Evolutionary conservation across 1,140 invertebrate genomes (phyloP).

Genomic region (Aradophagus sp.): DNA sequence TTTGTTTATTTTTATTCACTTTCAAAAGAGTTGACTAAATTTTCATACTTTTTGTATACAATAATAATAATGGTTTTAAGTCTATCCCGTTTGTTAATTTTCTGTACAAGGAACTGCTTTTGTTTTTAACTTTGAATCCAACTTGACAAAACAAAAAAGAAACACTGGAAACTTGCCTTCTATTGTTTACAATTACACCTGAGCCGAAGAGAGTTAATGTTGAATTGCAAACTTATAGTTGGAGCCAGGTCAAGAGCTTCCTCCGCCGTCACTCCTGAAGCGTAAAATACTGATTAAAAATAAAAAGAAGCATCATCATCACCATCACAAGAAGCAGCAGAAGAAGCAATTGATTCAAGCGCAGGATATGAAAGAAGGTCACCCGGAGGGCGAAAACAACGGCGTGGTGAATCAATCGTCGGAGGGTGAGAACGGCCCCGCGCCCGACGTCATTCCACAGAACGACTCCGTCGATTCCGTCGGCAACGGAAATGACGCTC

Average conservation of each 20-base stretch:
- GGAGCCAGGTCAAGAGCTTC: slow-evolving; percentile 85
- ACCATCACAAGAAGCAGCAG: slow-evolving; percentile 79
- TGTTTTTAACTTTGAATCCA: too few relatives aligned
- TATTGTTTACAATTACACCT: too few relatives aligned
- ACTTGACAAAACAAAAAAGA: too few relatives aligned
- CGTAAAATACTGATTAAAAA: slow-evolving; percentile 98
- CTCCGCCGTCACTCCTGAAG: slow-evolving; percentile 88
- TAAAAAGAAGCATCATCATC: slow-evolving; percentile 96
- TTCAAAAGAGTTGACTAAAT: too few relatives aligned
- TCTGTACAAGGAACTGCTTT: too few relatives aligned
- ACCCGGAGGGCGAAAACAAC: slow-evolving; percentile 65
- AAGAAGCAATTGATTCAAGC: slow-evolving; percentile 64
- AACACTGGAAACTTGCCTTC: too few relatives aligned
- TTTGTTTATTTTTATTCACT: too few relatives aligned
- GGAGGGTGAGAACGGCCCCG: slow-evolving; percentile 69
- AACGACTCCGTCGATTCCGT: slow-evolving; percentile 63
- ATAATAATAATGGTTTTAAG: too few relatives aligned
- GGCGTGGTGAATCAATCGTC: slow-evolving; percentile 58
- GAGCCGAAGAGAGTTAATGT: too few relatives aligned
- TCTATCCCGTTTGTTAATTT: too few relatives aligned
- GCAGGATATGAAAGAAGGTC: slow-evolving; percentile 59
- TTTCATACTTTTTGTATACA: too few relatives aligned
- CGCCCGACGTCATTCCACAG: slow-evolving; percentile 69
- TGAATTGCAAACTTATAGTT: too few relatives aligned
- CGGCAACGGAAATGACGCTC: slow-evolving; percentile 60